Evolutionary conservation across 2,113 vertebrate genomes (phyloP).

Genomic region (Haemorhous mexicanus): DNA sequence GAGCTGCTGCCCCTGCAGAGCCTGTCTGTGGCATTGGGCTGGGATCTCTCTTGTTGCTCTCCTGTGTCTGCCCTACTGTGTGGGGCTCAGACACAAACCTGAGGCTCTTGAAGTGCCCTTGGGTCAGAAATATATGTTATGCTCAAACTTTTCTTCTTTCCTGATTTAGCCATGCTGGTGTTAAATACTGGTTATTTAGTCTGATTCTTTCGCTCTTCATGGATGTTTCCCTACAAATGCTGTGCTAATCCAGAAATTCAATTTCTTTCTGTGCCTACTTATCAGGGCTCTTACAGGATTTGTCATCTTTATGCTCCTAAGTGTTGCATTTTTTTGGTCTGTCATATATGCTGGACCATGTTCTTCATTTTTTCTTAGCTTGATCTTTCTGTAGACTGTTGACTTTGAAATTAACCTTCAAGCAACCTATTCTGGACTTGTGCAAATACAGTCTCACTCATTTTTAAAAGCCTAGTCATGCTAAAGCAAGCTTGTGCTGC

Average conservation of each 20-base stretch:
- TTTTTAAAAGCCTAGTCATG: background rate
- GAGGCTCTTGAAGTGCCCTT: background rate
- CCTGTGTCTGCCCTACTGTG: background rate
- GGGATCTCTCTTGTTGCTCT: too few species aligned
- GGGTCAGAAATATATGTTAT: background rate
- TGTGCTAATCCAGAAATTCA: background rate
- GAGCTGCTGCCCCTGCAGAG: background rate
- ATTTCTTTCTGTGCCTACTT: background rate
- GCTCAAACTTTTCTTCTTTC: background rate
- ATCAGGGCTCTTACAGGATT: background rate
- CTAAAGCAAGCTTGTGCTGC: background rate
- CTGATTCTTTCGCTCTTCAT: accelerated
- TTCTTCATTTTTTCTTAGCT: background rate
- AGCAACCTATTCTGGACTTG: background rate
- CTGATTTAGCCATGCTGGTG: background rate
- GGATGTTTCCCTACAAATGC: background rate
- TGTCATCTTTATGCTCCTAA: background rate
- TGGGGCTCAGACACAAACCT: background rate
- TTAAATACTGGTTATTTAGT: background rate
- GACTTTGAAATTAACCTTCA: background rate
- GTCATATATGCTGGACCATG: accelerated
- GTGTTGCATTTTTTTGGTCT: background rate
- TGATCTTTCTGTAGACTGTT: background rate
- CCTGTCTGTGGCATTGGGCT: accelerated
- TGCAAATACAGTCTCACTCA: background rate